Base-by-base conservation (phyloP, 2,113 vertebrate species). In the Chaetorhynchus papuensis region DNA sequence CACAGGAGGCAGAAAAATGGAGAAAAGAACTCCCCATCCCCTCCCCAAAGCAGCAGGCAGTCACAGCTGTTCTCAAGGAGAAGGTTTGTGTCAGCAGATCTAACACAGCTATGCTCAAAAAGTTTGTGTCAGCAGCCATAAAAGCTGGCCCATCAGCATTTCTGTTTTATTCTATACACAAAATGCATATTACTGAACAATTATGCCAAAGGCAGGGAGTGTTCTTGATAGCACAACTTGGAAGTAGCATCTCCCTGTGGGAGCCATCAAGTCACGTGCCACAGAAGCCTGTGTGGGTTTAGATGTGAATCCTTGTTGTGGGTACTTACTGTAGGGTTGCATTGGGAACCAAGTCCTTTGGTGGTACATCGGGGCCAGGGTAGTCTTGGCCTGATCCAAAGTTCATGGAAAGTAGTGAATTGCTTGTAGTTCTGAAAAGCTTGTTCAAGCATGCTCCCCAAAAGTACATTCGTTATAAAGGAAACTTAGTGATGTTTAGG, bases 121-220 rank as follows among this genome's bases (percentile, higher is more conserved):
- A 89, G 64, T 93, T 89, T 84, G 91, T 94, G 95, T 98, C 97
- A 98, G 97, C 97, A 98, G 56, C 54, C 87, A 60, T 86, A 83
- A 96, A 96, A 80, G 83, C 83, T 86, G 78, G 63, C 64, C 83
- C 53, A 90, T 97, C 98, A 98, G 97, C 97, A 97, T 93, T 98
- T 97, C 96, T 96, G 72, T 93, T 96, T 93, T 83, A 87, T 94
- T 72, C 93, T 42, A 65, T 89, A 87, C 39, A 90, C 45, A 77
- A 94, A 97, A 94, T 95, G 83, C 63, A 56, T 87, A 69, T 71
- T 87, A 74, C 93, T 96, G 97, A 98, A 97, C 90, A 95, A 91
- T 98, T 97, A 97, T 75, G 83, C 90, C 61, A 93, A 90, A 97
- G 87, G 65, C 87, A 84, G 27, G 70, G 89, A 96, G 71, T 63